These are phyloP conservation scores for Muscina levida DNA, from an alignment of 2,888 invertebrate genomes.

Conservation along the genomic window DNA sequence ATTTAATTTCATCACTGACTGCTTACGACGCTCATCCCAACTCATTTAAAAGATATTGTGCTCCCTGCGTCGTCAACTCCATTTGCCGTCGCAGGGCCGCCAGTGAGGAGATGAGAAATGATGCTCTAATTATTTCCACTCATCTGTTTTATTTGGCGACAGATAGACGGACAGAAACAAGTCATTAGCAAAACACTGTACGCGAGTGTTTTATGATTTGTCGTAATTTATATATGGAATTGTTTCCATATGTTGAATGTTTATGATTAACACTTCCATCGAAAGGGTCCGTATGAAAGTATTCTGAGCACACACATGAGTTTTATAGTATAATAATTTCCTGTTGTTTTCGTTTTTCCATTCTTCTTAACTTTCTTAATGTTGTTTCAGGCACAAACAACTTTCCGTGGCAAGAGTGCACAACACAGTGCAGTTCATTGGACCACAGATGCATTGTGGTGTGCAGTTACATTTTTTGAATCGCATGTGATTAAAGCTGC, in stretches of 20 bases:
- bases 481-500: too few species aligned
- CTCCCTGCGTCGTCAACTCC: background rate
- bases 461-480: too few species aligned
- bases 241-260: conserved; percentile 28
- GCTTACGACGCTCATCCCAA: conserved; percentile 1
- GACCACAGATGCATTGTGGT: too few species aligned
- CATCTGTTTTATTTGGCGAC: conserved; percentile 67
- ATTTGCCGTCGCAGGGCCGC: background rate
- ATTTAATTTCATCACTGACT: conserved; percentile 1
- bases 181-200: conserved; percentile 56
- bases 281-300: too few species aligned
- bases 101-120: conserved; percentile 29
- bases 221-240: conserved; percentile 35
- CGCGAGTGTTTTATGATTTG: conserved; percentile 39
- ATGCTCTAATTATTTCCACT: conserved; percentile 65
- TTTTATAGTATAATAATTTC: conserved; percentile 31
- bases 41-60: background rate
- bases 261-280: background rate
- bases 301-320: background rate
- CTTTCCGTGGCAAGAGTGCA: too few species aligned
- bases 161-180: conserved; percentile 60
- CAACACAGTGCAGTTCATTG: too few species aligned
- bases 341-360: too few species aligned
- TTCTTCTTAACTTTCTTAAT: background rate
- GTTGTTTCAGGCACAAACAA: background rate